Evolutionary conservation across 1,140 invertebrate genomes (phyloP), one percentile per base, ranked within the genome.

Genomic region (Cydia amplana): DNA sequence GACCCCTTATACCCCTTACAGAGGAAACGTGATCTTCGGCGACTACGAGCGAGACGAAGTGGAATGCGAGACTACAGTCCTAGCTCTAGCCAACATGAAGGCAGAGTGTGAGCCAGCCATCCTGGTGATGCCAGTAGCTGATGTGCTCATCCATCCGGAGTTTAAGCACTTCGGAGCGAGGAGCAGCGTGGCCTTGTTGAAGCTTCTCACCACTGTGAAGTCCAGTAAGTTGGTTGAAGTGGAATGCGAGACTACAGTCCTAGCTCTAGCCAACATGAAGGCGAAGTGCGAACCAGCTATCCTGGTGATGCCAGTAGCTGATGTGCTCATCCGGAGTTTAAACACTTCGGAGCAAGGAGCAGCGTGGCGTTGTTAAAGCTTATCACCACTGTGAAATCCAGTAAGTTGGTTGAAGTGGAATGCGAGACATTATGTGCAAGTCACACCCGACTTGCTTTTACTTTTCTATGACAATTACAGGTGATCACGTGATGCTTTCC

Each of bases 321-420:
- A 92, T 60, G 90, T 92, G 1, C 80, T 92, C 89, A 91, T 32
- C 90, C 90, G 0, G 88, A 92, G 80, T 92, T 87, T 76, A 91
- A 91, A 49, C 85, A 91, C 73, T 92, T 92, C 43, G 83, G 82
- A 0, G 84, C 80, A 0, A 86, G 74, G 23, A 81, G 83, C 74
- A 92, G 89, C 65, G 75, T 92, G 0, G 89, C 90, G 2, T 73
- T 92, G 9, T 28, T 92, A 16, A 92, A 91, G 72, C 75, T 91
- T 10, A 79, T 91, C 10, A 86, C 82, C 0, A 70, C 84, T 0
- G 63, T 92, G 0, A 86, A 83, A 23, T 92, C 90, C 1, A 80
- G 89, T 91, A 75, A 83, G 85, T 78, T 5, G 10, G 6, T 49
- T 25, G 74, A 40, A 55, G 49, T 9, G 0, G 90, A 91, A 72